These are phyloP conservation scores for Oncorhynchus clarkii DNA, from an alignment of 2,113 vertebrate species.

Conservation along the genomic window DNA sequence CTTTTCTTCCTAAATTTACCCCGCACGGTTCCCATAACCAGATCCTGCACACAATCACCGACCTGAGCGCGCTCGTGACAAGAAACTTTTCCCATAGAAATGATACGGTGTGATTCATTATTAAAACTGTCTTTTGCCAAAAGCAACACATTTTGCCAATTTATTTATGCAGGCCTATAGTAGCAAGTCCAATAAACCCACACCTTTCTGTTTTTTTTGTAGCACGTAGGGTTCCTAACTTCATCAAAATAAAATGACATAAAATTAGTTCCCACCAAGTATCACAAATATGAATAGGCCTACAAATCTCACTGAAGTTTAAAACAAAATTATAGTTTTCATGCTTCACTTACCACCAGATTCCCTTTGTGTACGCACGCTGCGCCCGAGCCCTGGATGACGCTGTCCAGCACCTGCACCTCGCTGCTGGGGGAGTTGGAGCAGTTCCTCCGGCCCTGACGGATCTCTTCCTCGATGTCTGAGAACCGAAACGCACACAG, in stretches of 20 bases:
- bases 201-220: too few relatives aligned
- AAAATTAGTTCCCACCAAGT: too few relatives aligned
- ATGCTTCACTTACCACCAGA: conserved; percentile 76
- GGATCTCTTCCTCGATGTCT: conserved; percentile 86
- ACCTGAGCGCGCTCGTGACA: not conserved
- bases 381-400: conserved; percentile 93
- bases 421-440: conserved; percentile 83
- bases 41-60: not conserved
- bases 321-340: too few relatives aligned
- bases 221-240: too few relatives aligned
- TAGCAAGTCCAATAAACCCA: not conserved
- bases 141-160: conserved; percentile 8
- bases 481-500: conserved; percentile 87
- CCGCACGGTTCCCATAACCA: conserved; percentile 33
- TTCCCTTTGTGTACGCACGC: conserved; percentile 80
- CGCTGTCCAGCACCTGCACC: conserved; percentile 93
- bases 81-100: not conserved
- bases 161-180: not conserved
- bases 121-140: conserved; percentile 12
- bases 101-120: not conserved
- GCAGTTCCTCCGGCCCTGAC: conserved; percentile 84
- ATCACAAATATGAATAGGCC: too few relatives aligned
- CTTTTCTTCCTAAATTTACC: too few relatives aligned
- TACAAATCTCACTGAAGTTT: too few relatives aligned
- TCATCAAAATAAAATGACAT: too few relatives aligned